Base-by-base conservation (phyloP, 64 coral and sea anemone genomes). In the Acropora yongei region DNA sequence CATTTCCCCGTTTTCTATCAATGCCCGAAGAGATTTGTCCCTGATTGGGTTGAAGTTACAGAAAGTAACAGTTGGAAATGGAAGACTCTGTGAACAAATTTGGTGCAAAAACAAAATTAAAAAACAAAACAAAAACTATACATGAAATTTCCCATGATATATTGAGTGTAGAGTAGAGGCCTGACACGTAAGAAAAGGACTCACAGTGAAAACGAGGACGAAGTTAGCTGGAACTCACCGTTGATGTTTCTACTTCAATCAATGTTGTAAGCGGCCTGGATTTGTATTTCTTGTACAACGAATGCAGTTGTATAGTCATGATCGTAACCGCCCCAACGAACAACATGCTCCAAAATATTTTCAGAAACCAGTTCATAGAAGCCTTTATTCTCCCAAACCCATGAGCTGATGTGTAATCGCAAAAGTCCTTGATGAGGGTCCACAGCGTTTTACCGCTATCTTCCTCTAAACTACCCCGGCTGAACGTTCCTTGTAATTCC, bases 31-130 rank as follows among this genome's bases (percentile, higher is more conserved):
- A 44, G 57, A 67, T 17, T 83, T 58, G 9, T 83, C 46, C 66
- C 10, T 68, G n/a, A 92, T 46, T 8, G 84, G 75, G 40, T 92
- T 92, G 17, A 92, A 78, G 84, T 92, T 92, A 40, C 90, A 92
- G 41, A 92, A 41, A 8, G 90, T 92, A 5, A 92, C 90, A 14
- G 74, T 42, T 77, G 90, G 90, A 86, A 92, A 92, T 65, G 71
- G 42, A 39, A 92, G 83, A 42, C 82, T 92, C 90, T 92, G 90
- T 5, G 11, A 67, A 76, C 81, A 30, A 80, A 51, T n/a, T n/a
- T n/a, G n/a, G n/a, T n/a, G n/a, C n/a, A 66, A 66, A 13, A 13
- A 66, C 8, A 2, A 66, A 66, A n/a, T n/a, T n/a, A 66, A 17
- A n/a, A n/a, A n/a, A n/a, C n/a, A n/a, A n/a, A n/a, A 66, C 8